phyloP scores from a whole-genome alignment of 1,140 invertebrate species.

The Drosophila lacteicornis region DNA sequence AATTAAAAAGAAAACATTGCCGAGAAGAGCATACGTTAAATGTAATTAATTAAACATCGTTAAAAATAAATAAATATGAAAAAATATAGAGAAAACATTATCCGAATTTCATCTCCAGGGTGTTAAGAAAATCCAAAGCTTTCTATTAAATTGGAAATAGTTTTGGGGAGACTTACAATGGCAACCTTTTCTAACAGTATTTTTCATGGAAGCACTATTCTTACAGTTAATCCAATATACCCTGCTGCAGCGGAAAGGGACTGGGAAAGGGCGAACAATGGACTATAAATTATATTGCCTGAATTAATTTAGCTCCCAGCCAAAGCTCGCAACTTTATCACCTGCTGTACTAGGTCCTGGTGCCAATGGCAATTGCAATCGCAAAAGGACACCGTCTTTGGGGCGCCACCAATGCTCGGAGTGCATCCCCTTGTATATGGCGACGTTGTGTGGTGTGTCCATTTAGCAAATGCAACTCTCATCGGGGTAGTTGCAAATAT shows the following conservation, averaged over 20 bases:
- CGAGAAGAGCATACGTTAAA: not conserved
- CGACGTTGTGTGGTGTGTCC: constrained; percentile 31
- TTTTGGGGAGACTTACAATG: not conserved
- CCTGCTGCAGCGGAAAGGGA: not conserved
- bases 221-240: constrained; percentile 12
- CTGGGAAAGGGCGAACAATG: constrained; percentile 49
- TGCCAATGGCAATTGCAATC: constrained; percentile 31
- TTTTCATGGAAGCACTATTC: constrained; percentile 8
- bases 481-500: constrained; percentile 72
- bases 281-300: constrained; percentile 73
- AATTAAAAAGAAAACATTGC: too few relatives aligned
- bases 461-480: constrained; percentile 68
- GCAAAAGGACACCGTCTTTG: constrained; percentile 38
- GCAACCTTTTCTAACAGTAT: not conserved
- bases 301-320: constrained; percentile 66
- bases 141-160: constrained; percentile 9
- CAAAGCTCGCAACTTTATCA: constrained; percentile 66
- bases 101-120: too few relatives aligned
- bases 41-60: too few relatives aligned
- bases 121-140: not conserved
- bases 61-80: not conserved
- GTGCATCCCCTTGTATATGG: constrained; percentile 7
- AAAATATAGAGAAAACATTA: not conserved
- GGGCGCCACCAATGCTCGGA: constrained; percentile 11
- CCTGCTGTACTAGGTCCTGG: constrained; percentile 47